Evolutionary conservation across 1,140 invertebrate species (phyloP).

Genomic region (Drosophila pruinosa): DNA sequence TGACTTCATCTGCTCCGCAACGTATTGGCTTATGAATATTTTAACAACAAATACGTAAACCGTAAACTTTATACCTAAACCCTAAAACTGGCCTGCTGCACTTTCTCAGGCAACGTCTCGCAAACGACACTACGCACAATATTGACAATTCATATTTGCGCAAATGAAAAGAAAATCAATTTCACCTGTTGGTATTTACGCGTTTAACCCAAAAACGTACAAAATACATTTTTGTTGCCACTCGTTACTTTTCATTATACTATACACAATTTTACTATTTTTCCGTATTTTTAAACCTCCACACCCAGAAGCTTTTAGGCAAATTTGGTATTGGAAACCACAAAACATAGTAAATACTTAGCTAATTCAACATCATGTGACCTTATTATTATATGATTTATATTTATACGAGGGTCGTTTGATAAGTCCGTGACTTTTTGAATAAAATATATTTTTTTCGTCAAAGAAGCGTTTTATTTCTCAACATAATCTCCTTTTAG

Average conservation of each 20-base stretch:
- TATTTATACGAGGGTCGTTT: too few relatives aligned
- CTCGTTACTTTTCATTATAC: slow-evolving; percentile 23
- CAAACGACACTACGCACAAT: slow-evolving; percentile 62
- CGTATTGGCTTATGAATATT: slow-evolving; percentile 63
- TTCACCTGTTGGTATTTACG: slow-evolving; percentile 79
- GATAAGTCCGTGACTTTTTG: too few relatives aligned
- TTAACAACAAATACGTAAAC: slow-evolving; percentile 51
- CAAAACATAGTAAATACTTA: neutral
- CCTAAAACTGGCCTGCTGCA: slow-evolving; percentile 57
- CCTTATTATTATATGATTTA: neutral
- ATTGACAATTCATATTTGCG: slow-evolving; percentile 82
- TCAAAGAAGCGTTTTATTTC: too few relatives aligned
- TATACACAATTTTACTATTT: slow-evolving; percentile 3
- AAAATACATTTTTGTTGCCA: slow-evolving; percentile 35
- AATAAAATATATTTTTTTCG: too few relatives aligned
- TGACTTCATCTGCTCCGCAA: slow-evolving; percentile 43
- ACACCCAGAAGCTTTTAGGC: neutral
- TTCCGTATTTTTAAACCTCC: neutral
- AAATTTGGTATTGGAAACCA: neutral
- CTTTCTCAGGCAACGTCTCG: slow-evolving; percentile 64
- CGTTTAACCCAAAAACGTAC: slow-evolving; percentile 72
- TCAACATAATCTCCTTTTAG: too few relatives aligned
- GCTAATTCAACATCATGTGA: neutral
- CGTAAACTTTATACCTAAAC: slow-evolving; percentile 1
- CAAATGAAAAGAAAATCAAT: slow-evolving; percentile 83